Conservation (phyloP, 2,797 vertebrate species). For the Myoxocephalus aenaeus region DNA sequence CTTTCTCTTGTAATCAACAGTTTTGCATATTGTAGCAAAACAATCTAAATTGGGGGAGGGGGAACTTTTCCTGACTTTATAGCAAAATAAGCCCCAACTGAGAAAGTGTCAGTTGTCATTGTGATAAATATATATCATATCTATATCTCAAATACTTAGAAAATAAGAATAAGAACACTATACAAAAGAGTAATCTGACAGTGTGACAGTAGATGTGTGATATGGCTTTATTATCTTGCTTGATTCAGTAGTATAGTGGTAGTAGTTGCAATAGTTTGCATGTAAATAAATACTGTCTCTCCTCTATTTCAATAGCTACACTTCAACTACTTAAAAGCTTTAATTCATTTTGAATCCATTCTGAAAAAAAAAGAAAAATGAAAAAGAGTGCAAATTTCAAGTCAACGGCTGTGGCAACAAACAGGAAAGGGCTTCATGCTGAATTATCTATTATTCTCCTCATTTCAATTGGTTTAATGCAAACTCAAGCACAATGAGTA, state of each 20-base stretch:
- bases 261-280: not conserved
- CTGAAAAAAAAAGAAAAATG: not conserved
- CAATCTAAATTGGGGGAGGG: conserved; percentile 19
- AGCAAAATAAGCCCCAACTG: not conserved
- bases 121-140: conserved; percentile 11
- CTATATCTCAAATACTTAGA: not conserved
- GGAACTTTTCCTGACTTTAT: not conserved
- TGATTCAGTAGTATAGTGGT: not conserved
- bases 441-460: conserved; percentile 40
- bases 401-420: conserved; percentile 48
- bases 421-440: conserved; percentile 73
- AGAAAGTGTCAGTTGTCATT: conserved; percentile 3
- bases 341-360: not conserved
- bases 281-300: not conserved
- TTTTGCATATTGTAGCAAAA: conserved; percentile 76
- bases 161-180: not conserved
- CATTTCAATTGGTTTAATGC: conserved; percentile 22
- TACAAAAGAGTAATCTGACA: not conserved
- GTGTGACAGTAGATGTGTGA: not conserved
- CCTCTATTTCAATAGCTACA: not conserved
- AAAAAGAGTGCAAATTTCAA: conserved; percentile 12
- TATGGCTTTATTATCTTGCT: not conserved
- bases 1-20: conserved; percentile 76
- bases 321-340: not conserved
- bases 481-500: conserved; percentile 39